Conservation (phyloP, 1,140 invertebrate genomes). For the Vanessa atalanta region DNA sequence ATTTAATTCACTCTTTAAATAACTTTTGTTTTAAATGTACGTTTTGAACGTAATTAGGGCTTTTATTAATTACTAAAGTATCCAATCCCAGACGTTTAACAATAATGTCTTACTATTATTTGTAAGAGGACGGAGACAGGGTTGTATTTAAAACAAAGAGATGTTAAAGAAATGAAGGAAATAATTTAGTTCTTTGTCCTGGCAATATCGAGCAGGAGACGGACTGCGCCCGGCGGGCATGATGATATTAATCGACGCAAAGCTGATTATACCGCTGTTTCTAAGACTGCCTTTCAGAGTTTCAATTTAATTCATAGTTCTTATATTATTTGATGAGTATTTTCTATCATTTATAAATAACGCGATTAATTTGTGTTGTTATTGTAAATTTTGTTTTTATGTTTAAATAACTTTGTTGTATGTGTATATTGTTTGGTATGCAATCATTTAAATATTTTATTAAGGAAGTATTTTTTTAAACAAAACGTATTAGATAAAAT, state of each 20-base stretch:
- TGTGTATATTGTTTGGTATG: too few relatives aligned
- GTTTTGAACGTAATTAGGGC: too few relatives aligned
- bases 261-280: constrained; percentile 76
- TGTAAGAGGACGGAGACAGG: constrained; percentile 14
- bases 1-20: too few relatives aligned
- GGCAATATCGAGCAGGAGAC: constrained; percentile 62
- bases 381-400: constrained; percentile 24
- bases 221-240: constrained; percentile 55
- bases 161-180: constrained; percentile 69
- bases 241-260: constrained; percentile 75
- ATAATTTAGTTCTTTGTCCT: constrained; percentile 76
- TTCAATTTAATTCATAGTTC: constrained; percentile 57
- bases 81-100: neutral
- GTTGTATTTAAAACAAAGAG: constrained; percentile 67
- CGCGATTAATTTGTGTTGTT: constrained; percentile 18
- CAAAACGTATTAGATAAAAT: too few relatives aligned
- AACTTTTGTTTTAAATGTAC: too few relatives aligned
- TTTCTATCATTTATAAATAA: constrained; percentile 24
- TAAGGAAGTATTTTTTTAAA: too few relatives aligned
- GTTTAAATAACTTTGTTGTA: neutral
- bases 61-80: neutral
- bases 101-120: constrained; percentile 11
- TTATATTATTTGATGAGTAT: constrained; percentile 38
- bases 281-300: constrained; percentile 60
- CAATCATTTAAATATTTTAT: too few relatives aligned